phyloP scores from a whole-genome alignment of 2,113 vertebrate genomes.

The Cnemophilus loriae region DNA sequence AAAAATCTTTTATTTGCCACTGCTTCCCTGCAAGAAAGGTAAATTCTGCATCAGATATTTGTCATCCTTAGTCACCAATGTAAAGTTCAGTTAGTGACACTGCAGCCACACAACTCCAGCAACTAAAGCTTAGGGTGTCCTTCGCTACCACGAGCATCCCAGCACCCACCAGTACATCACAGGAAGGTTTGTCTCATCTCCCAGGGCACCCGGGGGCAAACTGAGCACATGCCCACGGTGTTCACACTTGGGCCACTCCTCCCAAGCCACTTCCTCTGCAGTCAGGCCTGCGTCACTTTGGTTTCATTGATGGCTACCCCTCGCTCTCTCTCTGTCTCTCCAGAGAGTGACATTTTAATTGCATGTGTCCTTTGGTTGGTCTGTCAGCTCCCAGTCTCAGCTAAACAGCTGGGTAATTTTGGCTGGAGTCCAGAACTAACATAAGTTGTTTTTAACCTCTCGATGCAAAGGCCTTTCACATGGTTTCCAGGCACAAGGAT shows the following conservation, averaged over 20 bases:
- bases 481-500: not conserved
- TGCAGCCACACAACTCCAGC: not conserved
- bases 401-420: not conserved
- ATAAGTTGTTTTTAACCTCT: conserved; percentile 13
- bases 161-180: fast-evolving
- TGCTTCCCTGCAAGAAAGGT: not conserved
- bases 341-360: not conserved
- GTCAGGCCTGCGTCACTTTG: not conserved
- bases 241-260: not conserved
- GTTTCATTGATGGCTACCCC: not conserved
- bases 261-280: not conserved
- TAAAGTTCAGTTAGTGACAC: not conserved
- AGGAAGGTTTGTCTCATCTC: not conserved
- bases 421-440: conserved; percentile 12
- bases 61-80: not conserved
- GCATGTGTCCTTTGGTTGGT: not conserved
- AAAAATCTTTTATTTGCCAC: not conserved
- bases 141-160: fast-evolving
- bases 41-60: not conserved
- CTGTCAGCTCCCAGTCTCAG: not conserved
- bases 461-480: not conserved
- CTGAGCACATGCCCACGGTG: not conserved
- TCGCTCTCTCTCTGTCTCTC: not conserved
- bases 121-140: not conserved
- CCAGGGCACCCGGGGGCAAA: not conserved